Percentiles rank a stretch among this genome's conserved stretches.
Conservation (phyloP, 1,140 invertebrate species). For the Polypedilum vanderplanki region DNA sequence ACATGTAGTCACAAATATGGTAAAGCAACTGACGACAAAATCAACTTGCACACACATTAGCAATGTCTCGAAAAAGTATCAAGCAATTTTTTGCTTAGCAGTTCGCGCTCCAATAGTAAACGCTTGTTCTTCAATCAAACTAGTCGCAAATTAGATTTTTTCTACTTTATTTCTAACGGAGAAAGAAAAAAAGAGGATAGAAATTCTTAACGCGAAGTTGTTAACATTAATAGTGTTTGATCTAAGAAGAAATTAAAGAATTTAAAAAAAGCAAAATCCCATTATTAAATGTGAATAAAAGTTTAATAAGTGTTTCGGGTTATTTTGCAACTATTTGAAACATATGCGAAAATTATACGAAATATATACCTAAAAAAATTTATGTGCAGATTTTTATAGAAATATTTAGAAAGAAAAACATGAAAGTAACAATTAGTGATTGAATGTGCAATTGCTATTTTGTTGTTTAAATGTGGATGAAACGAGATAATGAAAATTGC, state of each 20-base stretch:
- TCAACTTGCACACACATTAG: conserved; percentile 21
- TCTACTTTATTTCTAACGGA: neutral
- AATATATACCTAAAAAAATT: neutral
- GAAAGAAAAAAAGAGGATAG: neutral
- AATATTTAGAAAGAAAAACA: neutral
- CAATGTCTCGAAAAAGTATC: neutral
- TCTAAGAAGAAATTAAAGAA: neutral
- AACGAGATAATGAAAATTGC: neutral
- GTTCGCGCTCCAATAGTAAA: conserved; percentile 22
- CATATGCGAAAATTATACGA: neutral
- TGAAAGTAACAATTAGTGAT: conserved; percentile 15
- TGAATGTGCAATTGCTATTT: conserved; percentile 17
- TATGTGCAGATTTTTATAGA: neutral
- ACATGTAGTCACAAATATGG: conserved; percentile 23
- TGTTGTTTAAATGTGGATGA: conserved; percentile 9
- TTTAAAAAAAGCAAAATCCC: neutral
- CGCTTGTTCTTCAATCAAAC: conserved; percentile 16
- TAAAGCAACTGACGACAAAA: conserved; percentile 22
- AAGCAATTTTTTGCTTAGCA: neutral
- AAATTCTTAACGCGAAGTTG: conserved; percentile 10
- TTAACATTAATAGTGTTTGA: neutral
- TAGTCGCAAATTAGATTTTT: neutral
- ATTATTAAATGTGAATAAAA: neutral
- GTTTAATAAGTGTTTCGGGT: neutral
- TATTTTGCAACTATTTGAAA: conserved; percentile 8